Evolutionary conservation across 2,888 invertebrate species (phyloP), one percentile per base, ranked within the genome.

Genomic region (Zygogramma bicolorata): DNA sequence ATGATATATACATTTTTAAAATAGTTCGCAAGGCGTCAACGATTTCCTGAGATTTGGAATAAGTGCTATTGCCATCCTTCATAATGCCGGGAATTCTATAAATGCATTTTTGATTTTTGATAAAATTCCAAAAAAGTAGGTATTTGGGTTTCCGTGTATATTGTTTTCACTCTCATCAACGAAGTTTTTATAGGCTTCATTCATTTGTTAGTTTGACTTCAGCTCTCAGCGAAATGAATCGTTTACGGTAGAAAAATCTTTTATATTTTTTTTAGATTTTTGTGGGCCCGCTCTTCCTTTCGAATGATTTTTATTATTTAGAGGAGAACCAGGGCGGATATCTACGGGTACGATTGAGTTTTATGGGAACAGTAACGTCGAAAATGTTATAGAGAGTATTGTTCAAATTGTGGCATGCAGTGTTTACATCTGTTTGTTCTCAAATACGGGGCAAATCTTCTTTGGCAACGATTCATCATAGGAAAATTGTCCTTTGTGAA

Each of bases 281-380:
- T n/a, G n/a, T n/a, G n/a, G n/a, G n/a, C n/a, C n/a, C n/a, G n/a
- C 13, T 63, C 63, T 27, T 63, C 7, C 63, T 63, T n/a, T 6
- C n/a, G 29, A 29, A 63, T 46, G 7, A 7, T 46, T 49, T 63
- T 49, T 18, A 63, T 63, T 15, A 31, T 63, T 4, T 10, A 25
- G 42, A 25, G 40, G 62, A 25, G 27, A 62, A 63, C 49, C 49
- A 63, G 27, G 65, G 31, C 46, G 65, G 65, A 34, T 49, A 65
- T 31, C 29, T 65, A 20, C 49, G 49, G 20, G 49, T 46, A 46
- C 49, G 49, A 27, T 46, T 49, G 10, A 27, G 15, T 42, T 61
- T 61, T 7, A 61, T 20, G 22, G 40, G 61, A 34, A 42, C 42
- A 40, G 62, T 42, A 7, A 63, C 10, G 15, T 62, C 22, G 25